Percentiles rank a stretch among this genome's conserved stretches.
phyloP scores from a whole-genome alignment of 1,140 invertebrate species.

The Plutomurus gul region DNA sequence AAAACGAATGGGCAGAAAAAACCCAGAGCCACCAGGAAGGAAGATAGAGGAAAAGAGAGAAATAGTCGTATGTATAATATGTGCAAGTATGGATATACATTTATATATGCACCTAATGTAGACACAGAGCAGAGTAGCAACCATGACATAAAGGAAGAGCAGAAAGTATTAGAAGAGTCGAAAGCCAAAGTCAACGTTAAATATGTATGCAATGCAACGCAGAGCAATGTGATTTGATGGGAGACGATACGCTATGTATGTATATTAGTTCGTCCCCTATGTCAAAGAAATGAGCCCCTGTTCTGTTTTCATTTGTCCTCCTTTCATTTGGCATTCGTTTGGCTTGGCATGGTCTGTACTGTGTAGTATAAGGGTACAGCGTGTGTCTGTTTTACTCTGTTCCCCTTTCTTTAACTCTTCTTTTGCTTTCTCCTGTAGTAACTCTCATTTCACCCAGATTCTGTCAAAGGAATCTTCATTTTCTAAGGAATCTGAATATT shows the following conservation, averaged over 20 bases:
- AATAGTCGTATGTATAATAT: too few species aligned
- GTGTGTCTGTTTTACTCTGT: not conserved
- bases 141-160: too few species aligned
- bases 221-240: not conserved
- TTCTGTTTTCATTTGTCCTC: not conserved
- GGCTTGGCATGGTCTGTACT: too few species aligned
- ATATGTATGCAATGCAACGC: not conserved
- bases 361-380: not conserved
- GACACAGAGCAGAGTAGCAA: not conserved
- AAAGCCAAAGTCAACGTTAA: not conserved
- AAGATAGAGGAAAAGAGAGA: too few species aligned
- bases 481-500: slow-evolving; percentile 30
- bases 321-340: too few species aligned
- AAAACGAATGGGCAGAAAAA: not conserved
- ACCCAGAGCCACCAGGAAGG: too few species aligned
- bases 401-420: not conserved
- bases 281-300: not conserved
- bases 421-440: not conserved
- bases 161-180: too few species aligned
- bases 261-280: not conserved
- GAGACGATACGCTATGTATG: not conserved
- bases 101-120: not conserved
- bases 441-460: slow-evolving; percentile 4
- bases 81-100: too few species aligned
- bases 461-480: not conserved